These are phyloP conservation scores for Parotia lawesii DNA, from an alignment of 2,113 vertebrate genomes.

Conservation along the genomic window DNA sequence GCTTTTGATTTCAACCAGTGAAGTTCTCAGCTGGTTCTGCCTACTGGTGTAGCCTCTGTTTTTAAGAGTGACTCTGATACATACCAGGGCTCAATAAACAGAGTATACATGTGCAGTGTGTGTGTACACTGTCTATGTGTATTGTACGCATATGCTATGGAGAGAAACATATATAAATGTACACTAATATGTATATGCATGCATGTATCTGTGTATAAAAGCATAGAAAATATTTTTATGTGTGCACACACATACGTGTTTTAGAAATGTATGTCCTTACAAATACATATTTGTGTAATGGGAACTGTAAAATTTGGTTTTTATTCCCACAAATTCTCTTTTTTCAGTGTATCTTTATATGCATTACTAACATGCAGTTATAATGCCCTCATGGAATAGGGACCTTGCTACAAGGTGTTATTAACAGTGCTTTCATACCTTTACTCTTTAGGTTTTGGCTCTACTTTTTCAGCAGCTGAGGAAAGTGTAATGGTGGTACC, in stretches of 20 bases:
- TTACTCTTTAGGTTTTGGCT: slow-evolving; percentile 84
- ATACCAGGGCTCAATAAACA: background rate
- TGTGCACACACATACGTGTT: background rate
- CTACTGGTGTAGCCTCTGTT: background rate
- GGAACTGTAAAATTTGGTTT: background rate
- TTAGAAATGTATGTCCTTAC: background rate
- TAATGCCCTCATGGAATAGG: background rate
- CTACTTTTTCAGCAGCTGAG: slow-evolving; percentile 93
- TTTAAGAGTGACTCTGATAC: background rate
- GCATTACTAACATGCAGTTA: background rate
- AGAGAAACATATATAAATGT: background rate
- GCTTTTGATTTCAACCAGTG: background rate
- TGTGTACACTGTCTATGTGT: background rate
- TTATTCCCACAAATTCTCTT: background rate
- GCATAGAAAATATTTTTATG: background rate
- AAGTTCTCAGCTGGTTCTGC: background rate
- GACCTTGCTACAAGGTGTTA: background rate
- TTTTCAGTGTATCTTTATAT: background rate
- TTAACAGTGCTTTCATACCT: background rate
- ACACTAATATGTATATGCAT: background rate
- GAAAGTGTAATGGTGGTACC: slow-evolving; percentile 80
- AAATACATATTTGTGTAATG: background rate
- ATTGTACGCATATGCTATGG: background rate
- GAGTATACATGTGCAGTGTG: background rate
- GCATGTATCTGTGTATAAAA: background rate